Evolutionary conservation across 2,888 invertebrate species (phyloP).

Genomic region (Argyra leucocephala): DNA sequence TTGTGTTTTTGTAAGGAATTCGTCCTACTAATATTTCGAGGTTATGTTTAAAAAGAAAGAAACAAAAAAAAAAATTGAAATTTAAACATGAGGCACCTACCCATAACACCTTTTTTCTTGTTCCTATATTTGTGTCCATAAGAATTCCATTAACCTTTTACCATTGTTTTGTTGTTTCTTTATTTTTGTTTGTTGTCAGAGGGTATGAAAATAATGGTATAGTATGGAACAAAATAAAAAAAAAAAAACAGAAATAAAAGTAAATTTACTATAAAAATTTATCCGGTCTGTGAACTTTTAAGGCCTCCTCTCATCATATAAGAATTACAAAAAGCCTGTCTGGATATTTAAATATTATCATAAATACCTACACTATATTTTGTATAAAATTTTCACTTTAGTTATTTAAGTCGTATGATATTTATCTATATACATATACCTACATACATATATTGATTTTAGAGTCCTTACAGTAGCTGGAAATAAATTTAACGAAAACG

Average conservation of each 20-base stretch:
- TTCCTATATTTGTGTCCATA: too few species aligned
- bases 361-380: not conserved
- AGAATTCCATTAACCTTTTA: not conserved
- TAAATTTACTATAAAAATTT: not conserved
- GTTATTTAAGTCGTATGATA: not conserved
- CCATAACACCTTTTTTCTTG: not conserved
- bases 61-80: not conserved
- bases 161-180: not conserved
- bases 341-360: not conserved
- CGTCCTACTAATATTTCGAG: not conserved
- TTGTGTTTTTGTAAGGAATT: not conserved
- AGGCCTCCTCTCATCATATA: not conserved
- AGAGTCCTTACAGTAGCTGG: conserved; percentile 1
- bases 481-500: too few species aligned
- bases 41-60: not conserved
- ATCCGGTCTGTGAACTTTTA: conserved; percentile 4
- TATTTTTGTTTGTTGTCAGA: not conserved
- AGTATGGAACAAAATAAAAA: too few species aligned
- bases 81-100: not conserved
- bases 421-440: not conserved
- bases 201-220: too few species aligned
- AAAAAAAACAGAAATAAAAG: too few species aligned
- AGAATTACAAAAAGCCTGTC: not conserved
- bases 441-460: not conserved
- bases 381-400: not conserved